Evolutionary conservation across 2,888 invertebrate species (phyloP), one percentile per base, ranked within the genome.

Genomic region (Cephonodes hylas): DNA sequence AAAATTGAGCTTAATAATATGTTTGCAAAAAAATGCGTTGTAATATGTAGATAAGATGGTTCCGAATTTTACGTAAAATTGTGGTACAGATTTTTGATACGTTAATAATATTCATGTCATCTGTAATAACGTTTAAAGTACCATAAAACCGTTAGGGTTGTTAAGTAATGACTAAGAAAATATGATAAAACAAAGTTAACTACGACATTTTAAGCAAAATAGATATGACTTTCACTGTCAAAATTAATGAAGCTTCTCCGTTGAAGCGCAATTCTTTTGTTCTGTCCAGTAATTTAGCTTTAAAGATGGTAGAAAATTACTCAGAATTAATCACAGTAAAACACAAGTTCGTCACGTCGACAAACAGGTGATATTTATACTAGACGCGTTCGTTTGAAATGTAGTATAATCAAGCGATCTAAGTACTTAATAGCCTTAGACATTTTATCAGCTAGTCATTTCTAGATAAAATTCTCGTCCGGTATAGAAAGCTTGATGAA

Each of bases 401-500:
- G 18, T 15, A 18, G 48, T 53, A 44, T 53, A 53, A 53, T 53
- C 53, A 27, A 68, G 70, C 69, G 66, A 74, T 76, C 71, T 74
- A 66, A 69, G 71, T 70, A 70, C 64, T 74, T 70, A 69, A 76
- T 75, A 75, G 53, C 67, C 71, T 58, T 60, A 66, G 63, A 67
- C 65, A 64, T 58, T 67, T 75, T 53, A 74, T 76, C 67, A 53
- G 31, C 64, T 67, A 60, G 67, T 68, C 69, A 73, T 67, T 69
- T 68, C 58, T 58, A 70, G 77, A 77, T 77, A 66, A 69, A 64
- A 80, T n/a, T 80, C 72, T 60, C 65, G 69, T 73, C 72, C 71
- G 71, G 74, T 72, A 67, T 69, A 73, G 72, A 75, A 73, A 76
- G 75, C 63, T 60, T 27, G 48, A 60, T 27, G 53, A 60, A 42